These are phyloP conservation scores for Chymomyza costata DNA, from an alignment of 1,140 invertebrate species.

Conservation along the genomic window DNA sequence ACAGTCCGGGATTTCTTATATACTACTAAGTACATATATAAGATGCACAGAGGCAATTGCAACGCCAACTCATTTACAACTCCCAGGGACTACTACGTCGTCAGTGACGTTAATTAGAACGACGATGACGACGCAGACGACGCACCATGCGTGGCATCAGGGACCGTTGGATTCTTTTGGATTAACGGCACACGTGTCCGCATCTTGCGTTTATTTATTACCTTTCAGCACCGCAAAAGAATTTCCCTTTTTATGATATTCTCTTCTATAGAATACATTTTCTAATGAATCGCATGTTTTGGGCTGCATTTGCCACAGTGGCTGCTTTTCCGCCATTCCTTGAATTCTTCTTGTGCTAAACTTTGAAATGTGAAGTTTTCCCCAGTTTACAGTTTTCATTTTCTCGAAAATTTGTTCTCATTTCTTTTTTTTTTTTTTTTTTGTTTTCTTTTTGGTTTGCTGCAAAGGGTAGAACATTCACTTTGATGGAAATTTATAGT, in stretches of 20 bases:
- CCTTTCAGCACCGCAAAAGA: constrained; percentile 53
- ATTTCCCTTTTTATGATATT: constrained; percentile 41
- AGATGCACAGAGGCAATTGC: not conserved
- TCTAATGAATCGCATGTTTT: constrained; percentile 41
- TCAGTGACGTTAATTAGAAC: constrained; percentile 65
- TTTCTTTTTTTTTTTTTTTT: too few relatives aligned
- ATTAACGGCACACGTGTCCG: constrained; percentile 68
- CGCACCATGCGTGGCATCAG: constrained; percentile 53
- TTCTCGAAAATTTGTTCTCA: too few relatives aligned
- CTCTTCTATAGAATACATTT: constrained; percentile 7
- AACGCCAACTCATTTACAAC: too few relatives aligned
- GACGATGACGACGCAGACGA: too few relatives aligned
- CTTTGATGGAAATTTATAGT: constrained; percentile 37
- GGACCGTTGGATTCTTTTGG: constrained; percentile 39
- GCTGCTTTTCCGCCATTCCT: constrained; percentile 8
- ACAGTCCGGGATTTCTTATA: constrained; percentile 19
- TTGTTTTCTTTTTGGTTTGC: too few relatives aligned
- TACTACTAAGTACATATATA: constrained; percentile 18
- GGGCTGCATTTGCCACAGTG: too few relatives aligned
- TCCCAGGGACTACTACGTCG: too few relatives aligned
- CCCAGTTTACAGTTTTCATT: too few relatives aligned
- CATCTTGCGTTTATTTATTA: constrained; percentile 69
- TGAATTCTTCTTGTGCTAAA: constrained; percentile 5
- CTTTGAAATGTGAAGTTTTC: constrained; percentile 22
- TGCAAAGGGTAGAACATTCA: too few relatives aligned